phyloP scores from a whole-genome alignment of 2,888 invertebrate genomes.

The Coleophora deauratella region DNA sequence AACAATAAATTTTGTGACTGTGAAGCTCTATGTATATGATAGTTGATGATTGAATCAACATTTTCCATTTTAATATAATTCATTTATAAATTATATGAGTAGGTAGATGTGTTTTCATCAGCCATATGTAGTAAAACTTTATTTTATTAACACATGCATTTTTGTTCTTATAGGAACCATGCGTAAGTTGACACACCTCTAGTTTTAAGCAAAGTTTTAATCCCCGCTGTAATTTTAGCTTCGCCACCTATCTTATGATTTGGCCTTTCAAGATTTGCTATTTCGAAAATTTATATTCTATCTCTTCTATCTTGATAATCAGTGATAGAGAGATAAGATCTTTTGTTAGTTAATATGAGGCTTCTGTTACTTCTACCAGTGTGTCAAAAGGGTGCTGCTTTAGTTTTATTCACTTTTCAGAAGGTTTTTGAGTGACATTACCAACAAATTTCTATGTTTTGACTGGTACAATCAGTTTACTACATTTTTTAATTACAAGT shows the following conservation, averaged over 20 bases:
- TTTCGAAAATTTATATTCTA: background rate
- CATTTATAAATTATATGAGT: no score
- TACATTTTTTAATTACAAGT: no score
- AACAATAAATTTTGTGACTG: no score
- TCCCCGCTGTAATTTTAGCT: background rate
- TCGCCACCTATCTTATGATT: background rate
- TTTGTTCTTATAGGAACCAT: conserved; percentile 74
- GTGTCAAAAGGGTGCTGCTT: background rate
- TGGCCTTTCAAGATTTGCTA: background rate
- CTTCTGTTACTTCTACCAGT: background rate
- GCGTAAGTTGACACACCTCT: conserved; percentile 58
- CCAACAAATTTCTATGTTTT: background rate
- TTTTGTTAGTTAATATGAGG: background rate
- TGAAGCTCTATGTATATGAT: no score
- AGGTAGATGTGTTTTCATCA: no score
- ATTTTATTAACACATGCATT: conserved; percentile 37
- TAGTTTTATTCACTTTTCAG: background rate
- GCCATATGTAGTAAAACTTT: no score
- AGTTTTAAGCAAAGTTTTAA: background rate
- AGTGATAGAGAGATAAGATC: background rate
- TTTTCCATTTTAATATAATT: no score
- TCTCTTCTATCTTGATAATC: background rate
- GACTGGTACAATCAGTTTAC: no score
- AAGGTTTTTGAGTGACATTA: background rate
- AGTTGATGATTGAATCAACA: no score